Conservation (phyloP, 2,113 vertebrate species). For the Python bivittatus region DNA sequence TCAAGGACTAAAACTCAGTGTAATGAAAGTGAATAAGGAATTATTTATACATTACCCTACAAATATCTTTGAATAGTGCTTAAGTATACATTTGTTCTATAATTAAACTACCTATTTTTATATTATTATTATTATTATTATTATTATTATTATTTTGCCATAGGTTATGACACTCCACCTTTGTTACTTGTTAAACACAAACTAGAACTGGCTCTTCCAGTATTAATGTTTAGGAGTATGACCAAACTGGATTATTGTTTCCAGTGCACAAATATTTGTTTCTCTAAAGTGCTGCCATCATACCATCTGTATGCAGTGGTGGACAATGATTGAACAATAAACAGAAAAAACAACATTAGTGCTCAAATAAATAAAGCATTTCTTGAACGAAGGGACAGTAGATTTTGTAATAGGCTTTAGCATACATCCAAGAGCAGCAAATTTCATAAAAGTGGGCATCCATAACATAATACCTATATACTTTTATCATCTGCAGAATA, state of each 20-base stretch:
- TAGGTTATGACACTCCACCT: neutral
- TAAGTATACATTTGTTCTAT: neutral
- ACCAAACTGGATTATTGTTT: neutral
- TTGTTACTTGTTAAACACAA: neutral
- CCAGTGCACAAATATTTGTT: neutral
- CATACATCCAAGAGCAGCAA: neutral
- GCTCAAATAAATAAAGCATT: neutral
- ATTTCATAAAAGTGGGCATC: neutral
- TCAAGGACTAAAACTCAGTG: neutral
- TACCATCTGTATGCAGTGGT: neutral
- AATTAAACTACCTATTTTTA: neutral
- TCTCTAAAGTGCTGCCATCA: neutral
- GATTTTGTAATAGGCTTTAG: neutral
- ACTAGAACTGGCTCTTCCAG: constrained; percentile 17
- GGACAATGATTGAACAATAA: neutral
- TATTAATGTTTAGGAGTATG: constrained; percentile 1
- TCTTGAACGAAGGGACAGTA: neutral
- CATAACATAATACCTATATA: neutral
- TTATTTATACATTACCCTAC: constrained; percentile 18
- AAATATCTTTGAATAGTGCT: neutral
- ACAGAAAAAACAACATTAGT: neutral
- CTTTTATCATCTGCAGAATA: neutral
- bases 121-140: too few species aligned
- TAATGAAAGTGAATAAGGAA: neutral
- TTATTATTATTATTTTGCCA: neutral